Conservation (phyloP, 1,140 invertebrate genomes). For the Caenorhabditis remanei region DNA sequence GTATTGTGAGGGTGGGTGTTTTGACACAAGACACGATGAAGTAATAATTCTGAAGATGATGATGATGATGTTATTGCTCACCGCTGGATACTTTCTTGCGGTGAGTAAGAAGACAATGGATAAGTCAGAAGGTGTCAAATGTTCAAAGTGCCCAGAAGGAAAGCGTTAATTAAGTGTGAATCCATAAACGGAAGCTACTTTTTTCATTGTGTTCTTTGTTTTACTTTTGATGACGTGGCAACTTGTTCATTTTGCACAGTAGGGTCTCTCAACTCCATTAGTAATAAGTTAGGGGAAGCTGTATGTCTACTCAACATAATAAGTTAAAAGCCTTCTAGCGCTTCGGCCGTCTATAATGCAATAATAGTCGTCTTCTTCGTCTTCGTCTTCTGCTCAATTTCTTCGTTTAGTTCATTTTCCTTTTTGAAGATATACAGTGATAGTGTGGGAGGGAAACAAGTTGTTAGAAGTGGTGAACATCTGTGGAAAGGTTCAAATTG, state of each 20-base stretch:
- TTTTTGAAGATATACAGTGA: conserved; percentile 17
- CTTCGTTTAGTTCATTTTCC: conserved; percentile 37
- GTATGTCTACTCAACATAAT: conserved; percentile 49
- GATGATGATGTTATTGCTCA: background rate
- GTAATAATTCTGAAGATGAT: conserved; percentile 8
- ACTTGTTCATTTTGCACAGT: background rate
- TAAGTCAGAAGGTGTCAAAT: conserved; percentile 51
- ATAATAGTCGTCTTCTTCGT: conserved; percentile 47
- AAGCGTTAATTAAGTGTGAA: conserved; percentile 38
- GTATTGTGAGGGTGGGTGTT: background rate
- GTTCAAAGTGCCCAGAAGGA: conserved; percentile 24
- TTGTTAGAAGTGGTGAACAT: conserved; percentile 51
- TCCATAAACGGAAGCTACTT: conserved; percentile 29
- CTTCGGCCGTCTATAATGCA: conserved; percentile 45
- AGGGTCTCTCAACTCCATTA: background rate
- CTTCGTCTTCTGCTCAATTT: conserved; percentile 5
- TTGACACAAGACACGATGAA: background rate
- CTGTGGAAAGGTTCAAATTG: conserved; percentile 51
- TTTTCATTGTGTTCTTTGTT: background rate
- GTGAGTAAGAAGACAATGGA: conserved; percentile 10
- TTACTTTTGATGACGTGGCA: conserved; percentile 32
- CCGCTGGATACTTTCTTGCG: conserved; percentile 35
- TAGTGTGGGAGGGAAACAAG: conserved; percentile 6
- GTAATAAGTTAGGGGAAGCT: background rate
- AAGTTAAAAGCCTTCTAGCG: conserved; percentile 53